A percentile compares a stretch with the other conserved stretches of the same genome.
Conservation (phyloP, 1,140 invertebrate genomes). For the Diabrotica undecimpunctata region DNA sequence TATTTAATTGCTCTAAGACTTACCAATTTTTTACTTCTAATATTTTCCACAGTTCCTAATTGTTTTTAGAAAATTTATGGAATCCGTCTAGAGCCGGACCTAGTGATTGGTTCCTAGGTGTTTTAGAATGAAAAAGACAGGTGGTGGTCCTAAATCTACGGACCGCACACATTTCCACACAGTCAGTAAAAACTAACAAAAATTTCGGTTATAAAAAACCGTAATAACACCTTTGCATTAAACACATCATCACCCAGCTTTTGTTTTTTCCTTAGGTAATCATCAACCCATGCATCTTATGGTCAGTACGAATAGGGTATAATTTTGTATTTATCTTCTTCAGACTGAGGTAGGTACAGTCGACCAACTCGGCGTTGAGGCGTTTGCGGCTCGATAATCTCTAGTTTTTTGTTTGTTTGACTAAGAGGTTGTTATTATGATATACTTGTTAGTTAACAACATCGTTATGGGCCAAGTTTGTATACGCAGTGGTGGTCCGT, state of each 20-base stretch:
- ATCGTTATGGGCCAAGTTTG: slow-evolving; percentile 28
- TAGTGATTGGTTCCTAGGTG: slow-evolving; percentile 1
- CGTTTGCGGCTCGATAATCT: slow-evolving; percentile 3
- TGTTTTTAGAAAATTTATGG: background rate
- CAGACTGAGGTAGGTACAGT: slow-evolving; percentile 43
- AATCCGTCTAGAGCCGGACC: background rate
- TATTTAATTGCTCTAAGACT: too few relatives aligned
- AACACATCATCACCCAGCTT: slow-evolving; percentile 31
- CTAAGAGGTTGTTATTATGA: slow-evolving; percentile 37
- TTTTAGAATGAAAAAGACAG: slow-evolving; percentile 10
- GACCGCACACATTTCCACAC: slow-evolving; percentile 16
- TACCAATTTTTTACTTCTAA: too few relatives aligned
- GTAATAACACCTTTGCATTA: slow-evolving; percentile 36
- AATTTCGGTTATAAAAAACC: slow-evolving; percentile 23
- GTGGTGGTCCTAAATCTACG: slow-evolving; percentile 14
- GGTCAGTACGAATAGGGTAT: slow-evolving; percentile 43
- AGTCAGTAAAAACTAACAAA: slow-evolving; percentile 17
- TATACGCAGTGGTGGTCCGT: slow-evolving; percentile 18
- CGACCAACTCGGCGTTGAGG: slow-evolving; percentile 22
- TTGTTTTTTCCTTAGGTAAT: slow-evolving; percentile 34
- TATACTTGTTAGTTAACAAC: slow-evolving; percentile 41
- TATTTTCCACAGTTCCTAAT: too few relatives aligned
- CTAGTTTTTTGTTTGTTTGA: slow-evolving; percentile 19
- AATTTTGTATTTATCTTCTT: slow-evolving; percentile 47
- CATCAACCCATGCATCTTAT: slow-evolving; percentile 32